Conservation (phyloP, 1,140 invertebrate genomes). For the Neodiprion virginianus region DNA sequence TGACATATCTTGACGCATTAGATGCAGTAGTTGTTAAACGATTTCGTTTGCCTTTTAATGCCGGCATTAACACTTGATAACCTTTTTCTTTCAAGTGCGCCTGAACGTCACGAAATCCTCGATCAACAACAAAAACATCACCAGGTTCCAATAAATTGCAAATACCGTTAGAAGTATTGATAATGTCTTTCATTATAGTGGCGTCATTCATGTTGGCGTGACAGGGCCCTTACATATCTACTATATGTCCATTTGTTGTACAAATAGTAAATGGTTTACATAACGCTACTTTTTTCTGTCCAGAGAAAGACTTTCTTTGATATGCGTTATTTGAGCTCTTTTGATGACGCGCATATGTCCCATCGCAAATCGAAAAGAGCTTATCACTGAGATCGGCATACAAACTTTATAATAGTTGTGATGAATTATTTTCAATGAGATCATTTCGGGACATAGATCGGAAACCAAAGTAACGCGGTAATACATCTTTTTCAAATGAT, state of each 20-base stretch:
- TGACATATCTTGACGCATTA: slow-evolving; percentile 14
- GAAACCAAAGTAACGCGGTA: background rate
- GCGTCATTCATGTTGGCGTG: slow-evolving; percentile 35
- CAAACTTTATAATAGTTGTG: background rate
- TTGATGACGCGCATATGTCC: slow-evolving; percentile 19
- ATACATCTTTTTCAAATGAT: slow-evolving; percentile 23
- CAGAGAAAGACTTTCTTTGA: slow-evolving; percentile 19
- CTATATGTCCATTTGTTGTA: slow-evolving; percentile 24
- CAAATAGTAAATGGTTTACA: slow-evolving; percentile 20
- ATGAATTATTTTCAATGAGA: background rate
- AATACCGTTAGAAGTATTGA: background rate
- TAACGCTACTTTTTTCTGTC: slow-evolving; percentile 28
- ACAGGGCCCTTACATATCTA: slow-evolving; percentile 29
- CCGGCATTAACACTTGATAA: slow-evolving; percentile 25
- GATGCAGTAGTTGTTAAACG: slow-evolving; percentile 21
- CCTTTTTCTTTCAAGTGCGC: slow-evolving; percentile 10
- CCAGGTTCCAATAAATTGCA: background rate
- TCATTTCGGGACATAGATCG: background rate
- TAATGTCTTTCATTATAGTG: background rate
- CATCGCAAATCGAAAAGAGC: background rate
- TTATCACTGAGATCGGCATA: slow-evolving; percentile 17
- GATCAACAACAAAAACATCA: background rate
- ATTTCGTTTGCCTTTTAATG: slow-evolving; percentile 28
- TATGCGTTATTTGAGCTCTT: background rate
- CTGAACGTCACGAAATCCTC: slow-evolving; percentile 27